A percentile compares a stretch with the other conserved stretches of the same genome.
phyloP scores from a whole-genome alignment of 2,888 invertebrate species.

The Plagodis pulveraria region DNA sequence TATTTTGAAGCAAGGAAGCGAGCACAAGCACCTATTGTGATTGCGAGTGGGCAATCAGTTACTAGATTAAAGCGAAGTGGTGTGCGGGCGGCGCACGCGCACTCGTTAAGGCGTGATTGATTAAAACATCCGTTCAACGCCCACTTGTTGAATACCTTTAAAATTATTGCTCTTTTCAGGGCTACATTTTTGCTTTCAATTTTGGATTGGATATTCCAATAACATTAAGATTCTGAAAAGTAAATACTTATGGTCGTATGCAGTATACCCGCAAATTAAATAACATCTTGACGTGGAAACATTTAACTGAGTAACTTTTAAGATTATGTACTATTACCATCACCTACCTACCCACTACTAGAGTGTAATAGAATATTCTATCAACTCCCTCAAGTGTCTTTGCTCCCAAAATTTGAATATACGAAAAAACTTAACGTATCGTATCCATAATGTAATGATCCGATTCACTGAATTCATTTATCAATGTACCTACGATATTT shows the following conservation, averaged over 20 bases:
- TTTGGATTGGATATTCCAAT: too few relatives aligned
- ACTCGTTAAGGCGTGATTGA: slow-evolving; percentile 34
- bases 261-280: too few relatives aligned
- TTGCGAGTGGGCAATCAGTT: slow-evolving; percentile 21
- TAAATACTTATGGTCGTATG: too few relatives aligned
- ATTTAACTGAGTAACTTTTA: too few relatives aligned
- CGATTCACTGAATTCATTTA: slow-evolving; percentile 35
- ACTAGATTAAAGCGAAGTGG: slow-evolving; percentile 31
- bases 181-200: background rate
- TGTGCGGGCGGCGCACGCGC: slow-evolving; percentile 26
- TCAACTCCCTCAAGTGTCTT: slow-evolving; percentile 25
- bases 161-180: background rate
- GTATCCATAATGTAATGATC: slow-evolving; percentile 31
- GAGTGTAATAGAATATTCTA: slow-evolving; percentile 25
- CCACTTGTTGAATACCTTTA: slow-evolving; percentile 12
- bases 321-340: background rate
- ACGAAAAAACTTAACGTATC: slow-evolving; percentile 31
- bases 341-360: slow-evolving; percentile 3
- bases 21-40: slow-evolving; percentile 19
- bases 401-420: slow-evolving; percentile 30
- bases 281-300: too few relatives aligned
- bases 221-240: too few relatives aligned
- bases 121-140: slow-evolving; percentile 38
- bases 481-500: slow-evolving; percentile 20
- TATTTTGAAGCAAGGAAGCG: background rate